These are phyloP conservation scores for Poecilia gillii DNA, from an alignment of 2,797 vertebrate species.

Conservation along the genomic window DNA sequence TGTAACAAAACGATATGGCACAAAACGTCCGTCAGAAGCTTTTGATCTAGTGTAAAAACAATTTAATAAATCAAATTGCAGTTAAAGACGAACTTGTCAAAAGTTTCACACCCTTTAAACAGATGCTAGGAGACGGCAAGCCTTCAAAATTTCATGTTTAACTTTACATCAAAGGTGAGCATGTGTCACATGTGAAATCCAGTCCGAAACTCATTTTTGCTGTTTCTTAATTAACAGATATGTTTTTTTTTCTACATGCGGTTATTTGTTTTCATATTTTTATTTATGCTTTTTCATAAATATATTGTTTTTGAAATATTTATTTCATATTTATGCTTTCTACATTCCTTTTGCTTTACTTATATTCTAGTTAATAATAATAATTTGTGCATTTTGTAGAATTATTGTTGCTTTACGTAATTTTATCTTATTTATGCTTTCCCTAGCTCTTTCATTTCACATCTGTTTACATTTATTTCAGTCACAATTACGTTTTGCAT, in stretches of 20 bases:
- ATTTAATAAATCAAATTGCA: not conserved
- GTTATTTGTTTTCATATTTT: not conserved
- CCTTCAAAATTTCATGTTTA: not conserved
- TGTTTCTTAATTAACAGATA: not conserved
- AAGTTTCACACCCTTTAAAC: not conserved
- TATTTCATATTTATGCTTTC: not conserved
- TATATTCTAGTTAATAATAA: no score
- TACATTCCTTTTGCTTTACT: not conserved
- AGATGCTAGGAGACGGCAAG: not conserved
- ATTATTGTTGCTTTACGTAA: not conserved
- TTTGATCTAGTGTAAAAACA: conserved; percentile 1
- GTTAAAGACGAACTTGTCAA: not conserved
- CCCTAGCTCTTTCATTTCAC: not conserved
- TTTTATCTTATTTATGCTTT: not conserved
- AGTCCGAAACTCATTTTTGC: not conserved
- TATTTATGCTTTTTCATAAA: not conserved
- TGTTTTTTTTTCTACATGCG: not conserved
- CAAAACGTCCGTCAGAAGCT: not conserved
- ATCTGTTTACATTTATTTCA: not conserved
- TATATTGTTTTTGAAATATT: not conserved
- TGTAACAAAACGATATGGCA: conserved; percentile 34
- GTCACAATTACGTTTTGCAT: not conserved
- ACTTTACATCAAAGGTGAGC: not conserved
- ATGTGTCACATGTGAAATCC: not conserved
- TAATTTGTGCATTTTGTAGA: not conserved